Conservation (phyloP, 1,140 invertebrate genomes). For the Colletes gigas region DNA sequence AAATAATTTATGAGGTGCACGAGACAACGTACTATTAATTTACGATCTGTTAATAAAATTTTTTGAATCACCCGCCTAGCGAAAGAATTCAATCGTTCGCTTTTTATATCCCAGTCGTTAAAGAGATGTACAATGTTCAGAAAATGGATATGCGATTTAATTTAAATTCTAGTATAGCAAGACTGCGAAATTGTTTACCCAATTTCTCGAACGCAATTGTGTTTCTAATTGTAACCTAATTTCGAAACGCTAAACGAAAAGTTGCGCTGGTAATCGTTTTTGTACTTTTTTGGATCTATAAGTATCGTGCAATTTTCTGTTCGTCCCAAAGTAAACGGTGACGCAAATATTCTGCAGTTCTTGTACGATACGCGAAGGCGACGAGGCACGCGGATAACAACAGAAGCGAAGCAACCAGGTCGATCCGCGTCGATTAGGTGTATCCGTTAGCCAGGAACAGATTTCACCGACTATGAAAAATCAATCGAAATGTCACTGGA, state of each 20-base stretch:
- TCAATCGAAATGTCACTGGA: slow-evolving; percentile 26
- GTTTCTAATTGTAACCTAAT: slow-evolving; percentile 1
- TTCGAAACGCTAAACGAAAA: too few relatives aligned
- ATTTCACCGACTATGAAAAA: slow-evolving; percentile 24
- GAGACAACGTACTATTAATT: too few relatives aligned
- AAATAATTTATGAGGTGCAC: too few relatives aligned
- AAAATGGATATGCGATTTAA: background rate
- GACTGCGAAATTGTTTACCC: too few relatives aligned
- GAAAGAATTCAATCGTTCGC: background rate
- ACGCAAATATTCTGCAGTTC: too few relatives aligned
- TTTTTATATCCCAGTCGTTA: background rate
- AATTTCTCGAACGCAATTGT: background rate
- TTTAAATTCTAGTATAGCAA: background rate
- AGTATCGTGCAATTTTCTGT: too few relatives aligned
- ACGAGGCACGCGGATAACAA: background rate
- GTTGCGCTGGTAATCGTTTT: too few relatives aligned
- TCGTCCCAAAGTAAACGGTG: too few relatives aligned
- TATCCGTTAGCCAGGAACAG: background rate
- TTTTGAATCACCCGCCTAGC: too few relatives aligned
- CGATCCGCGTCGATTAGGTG: background rate
- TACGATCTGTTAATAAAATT: too few relatives aligned
- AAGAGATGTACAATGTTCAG: background rate
- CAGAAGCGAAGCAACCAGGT: background rate
- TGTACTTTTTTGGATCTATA: too few relatives aligned
- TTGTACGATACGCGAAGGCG: too few relatives aligned